phyloP scores from a whole-genome alignment of 2,888 invertebrate genomes.

The Andrena bucephala region DNA sequence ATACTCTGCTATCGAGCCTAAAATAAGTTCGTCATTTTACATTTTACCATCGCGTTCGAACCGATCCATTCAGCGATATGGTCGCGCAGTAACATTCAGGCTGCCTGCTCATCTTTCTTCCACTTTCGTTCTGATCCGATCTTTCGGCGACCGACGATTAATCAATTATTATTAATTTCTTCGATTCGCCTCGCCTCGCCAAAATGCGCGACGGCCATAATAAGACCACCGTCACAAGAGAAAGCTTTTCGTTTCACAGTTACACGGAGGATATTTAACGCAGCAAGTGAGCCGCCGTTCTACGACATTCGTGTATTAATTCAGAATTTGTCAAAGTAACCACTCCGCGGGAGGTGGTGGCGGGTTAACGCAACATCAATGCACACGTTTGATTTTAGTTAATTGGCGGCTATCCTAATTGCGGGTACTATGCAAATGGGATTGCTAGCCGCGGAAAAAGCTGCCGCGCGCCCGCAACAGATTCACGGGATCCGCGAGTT shows the following conservation, averaged over 20 bases:
- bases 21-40: constrained; percentile 9
- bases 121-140: too few relatives aligned
- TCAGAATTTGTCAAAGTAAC: constrained; percentile 63
- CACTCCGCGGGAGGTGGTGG: constrained; percentile 39
- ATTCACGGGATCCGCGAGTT: neutral
- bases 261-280: too few relatives aligned
- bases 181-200: too few relatives aligned
- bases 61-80: neutral
- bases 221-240: too few relatives aligned
- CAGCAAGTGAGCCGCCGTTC: neutral
- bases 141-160: too few relatives aligned
- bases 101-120: neutral
- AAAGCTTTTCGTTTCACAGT: neutral
- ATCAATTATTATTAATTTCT: too few relatives aligned
- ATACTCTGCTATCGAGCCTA: constrained; percentile 10
- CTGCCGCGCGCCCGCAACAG: neutral
- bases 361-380: constrained; percentile 38
- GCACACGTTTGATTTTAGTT: constrained; percentile 67
- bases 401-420: constrained; percentile 69
- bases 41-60: neutral
- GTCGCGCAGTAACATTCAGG: neutral
- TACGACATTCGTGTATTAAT: constrained; percentile 37
- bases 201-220: too few relatives aligned
- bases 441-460: constrained; percentile 43
- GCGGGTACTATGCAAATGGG: constrained; percentile 69